Evolutionary conservation across 2,113 vertebrate genomes (phyloP).

Genomic region (Tachycineta bicolor): DNA sequence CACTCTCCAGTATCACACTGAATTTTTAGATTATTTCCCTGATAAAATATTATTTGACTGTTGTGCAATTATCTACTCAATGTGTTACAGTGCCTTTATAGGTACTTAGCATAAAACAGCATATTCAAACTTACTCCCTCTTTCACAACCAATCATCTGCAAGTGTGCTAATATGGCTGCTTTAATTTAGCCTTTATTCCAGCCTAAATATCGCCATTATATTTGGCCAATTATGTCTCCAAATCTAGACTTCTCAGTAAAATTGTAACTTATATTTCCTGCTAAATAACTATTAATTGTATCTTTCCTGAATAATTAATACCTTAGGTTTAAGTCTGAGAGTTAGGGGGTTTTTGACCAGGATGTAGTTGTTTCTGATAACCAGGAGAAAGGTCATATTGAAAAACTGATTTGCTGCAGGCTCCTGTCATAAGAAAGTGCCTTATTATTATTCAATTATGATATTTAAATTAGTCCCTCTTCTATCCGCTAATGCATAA

Average conservation of each 20-base stretch:
- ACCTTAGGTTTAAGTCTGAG: not conserved
- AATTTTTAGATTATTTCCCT: not conserved
- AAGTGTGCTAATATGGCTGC: not conserved
- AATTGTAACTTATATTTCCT: not conserved
- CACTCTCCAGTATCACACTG: not conserved
- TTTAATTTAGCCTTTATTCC: not conserved
- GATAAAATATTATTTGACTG: not conserved
- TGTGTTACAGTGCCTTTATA: not conserved
- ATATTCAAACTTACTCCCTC: not conserved
- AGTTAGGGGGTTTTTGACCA: fast-evolving
- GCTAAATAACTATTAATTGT: not conserved
- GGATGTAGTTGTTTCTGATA: not conserved
- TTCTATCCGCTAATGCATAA: not conserved
- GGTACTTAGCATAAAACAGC: not conserved
- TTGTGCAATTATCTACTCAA: not conserved
- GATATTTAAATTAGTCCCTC: not conserved
- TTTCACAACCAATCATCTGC: not conserved
- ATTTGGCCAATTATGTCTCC: not conserved
- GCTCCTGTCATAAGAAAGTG: not conserved
- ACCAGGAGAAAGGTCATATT: not conserved
- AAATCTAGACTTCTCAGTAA: not conserved
- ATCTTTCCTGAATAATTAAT: not conserved
- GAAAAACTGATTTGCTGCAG: not conserved
- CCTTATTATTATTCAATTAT: not conserved
- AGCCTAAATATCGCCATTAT: not conserved